A percentile compares a stretch with the other conserved stretches of the same genome.
phyloP scores from a whole-genome alignment of 2,797 vertebrate genomes.

The Nothura maculosa region DNA sequence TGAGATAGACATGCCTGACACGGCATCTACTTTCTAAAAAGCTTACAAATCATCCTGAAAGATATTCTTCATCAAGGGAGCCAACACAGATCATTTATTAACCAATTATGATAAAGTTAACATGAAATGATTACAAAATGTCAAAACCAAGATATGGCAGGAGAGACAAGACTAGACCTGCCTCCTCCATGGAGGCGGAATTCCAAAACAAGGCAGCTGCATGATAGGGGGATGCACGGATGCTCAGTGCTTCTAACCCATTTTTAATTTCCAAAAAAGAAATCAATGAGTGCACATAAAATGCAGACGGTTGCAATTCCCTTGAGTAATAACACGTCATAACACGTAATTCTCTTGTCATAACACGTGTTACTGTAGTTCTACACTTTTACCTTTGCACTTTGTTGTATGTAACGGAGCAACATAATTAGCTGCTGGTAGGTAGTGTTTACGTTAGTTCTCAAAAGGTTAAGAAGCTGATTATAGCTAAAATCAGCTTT shows the following conservation, averaged over 20 bases:
- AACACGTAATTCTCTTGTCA: conserved; percentile 76
- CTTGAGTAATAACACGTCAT: conserved; percentile 73
- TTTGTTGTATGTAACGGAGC: conserved; percentile 70
- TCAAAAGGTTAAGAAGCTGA: conserved; percentile 89
- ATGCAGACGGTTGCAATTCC: conserved; percentile 44
- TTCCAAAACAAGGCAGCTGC: neutral
- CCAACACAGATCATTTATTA: fast-evolving
- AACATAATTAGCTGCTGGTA: conserved; percentile 82
- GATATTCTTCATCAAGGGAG: neutral
- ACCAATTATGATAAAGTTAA: conserved; percentile 7
- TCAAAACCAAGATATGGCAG: fast-evolving
- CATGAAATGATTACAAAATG: neutral
- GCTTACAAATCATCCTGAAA: neutral
- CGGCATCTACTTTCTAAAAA: neutral
- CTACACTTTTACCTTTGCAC: conserved; percentile 80
- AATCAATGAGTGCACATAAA: conserved; percentile 14
- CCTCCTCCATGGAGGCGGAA: neutral
- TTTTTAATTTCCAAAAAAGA: conserved; percentile 44
- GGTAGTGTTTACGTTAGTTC: conserved; percentile 85
- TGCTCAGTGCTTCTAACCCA: neutral
- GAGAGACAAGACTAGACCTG: neutral
- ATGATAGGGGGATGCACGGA: neutral
- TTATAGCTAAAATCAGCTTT: conserved; percentile 88
- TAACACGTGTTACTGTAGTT: conserved; percentile 67
- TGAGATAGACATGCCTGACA: neutral